Evolutionary conservation across 1,140 invertebrate species (phyloP), one percentile per base, ranked within the genome.

Genomic region (Thrips palmi): DNA sequence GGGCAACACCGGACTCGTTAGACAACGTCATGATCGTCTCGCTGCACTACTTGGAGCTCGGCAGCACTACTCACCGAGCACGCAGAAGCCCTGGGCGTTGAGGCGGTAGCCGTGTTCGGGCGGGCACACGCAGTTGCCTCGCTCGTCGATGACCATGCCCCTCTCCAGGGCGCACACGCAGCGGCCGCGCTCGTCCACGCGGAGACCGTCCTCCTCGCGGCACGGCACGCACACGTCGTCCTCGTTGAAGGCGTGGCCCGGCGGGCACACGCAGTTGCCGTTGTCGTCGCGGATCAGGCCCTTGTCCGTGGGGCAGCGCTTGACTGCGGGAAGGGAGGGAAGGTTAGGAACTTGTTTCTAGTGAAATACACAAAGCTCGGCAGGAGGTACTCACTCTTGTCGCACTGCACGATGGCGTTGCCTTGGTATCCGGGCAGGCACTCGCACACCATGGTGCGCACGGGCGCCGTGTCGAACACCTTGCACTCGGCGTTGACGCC

Each of bases 391-490:
- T 60, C 67, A 63, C 77, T 65, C 56, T 68, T 70, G 46, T 76
- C 74, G 51, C 81, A 85, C 49, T 74, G 66, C 25, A 77, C 63
- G 17, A 78, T 70, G 14, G 81, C 80, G 52, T 83, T 81, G 54
- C 81, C 81, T 55, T 70, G 71, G 52, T 80, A 87, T 31, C 82
- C 81, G 18, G 78, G 74, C n/a, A 78, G 52, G 52, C 86, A 91
- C 54, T 80, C 71, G 47, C 87, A 92, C 39, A 83, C 71, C 80
- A 89, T 84, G 11, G 84, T 88, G 48, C 78, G 67, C 0, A 89
- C 74, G 1, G 85, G 82, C 17, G 71, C 57, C 0, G 85, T 84
- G 49, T 89, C 77, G 3, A 81, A 55, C 1, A 88, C 74, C 33
- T 70, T 71, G 49, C 87, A 92, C 37, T 71, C 62, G 0, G 83